Conservation (phyloP, 2,113 vertebrate genomes). For the Peromyscus leucopus region DNA sequence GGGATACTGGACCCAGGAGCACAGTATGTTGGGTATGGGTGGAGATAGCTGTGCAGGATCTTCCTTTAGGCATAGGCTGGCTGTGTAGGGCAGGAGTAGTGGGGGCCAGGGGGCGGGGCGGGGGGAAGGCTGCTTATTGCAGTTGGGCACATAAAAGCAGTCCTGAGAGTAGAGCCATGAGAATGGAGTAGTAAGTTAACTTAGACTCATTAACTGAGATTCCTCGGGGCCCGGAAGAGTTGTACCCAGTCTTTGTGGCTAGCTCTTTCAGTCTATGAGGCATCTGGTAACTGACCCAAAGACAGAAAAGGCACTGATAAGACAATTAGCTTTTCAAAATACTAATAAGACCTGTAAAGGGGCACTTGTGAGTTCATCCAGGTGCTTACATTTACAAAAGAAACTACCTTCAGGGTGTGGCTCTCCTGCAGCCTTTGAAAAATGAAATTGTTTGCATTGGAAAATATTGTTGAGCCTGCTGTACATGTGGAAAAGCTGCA, state of each 20-base stretch:
- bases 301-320: background rate
- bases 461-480: background rate
- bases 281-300: background rate
- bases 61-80: background rate
- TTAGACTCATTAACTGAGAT: background rate
- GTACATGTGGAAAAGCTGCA: background rate
- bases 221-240: background rate
- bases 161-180: background rate
- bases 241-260: background rate
- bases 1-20: background rate
- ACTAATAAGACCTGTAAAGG: background rate
- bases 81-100: background rate
- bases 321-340: background rate
- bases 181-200: too few relatives aligned
- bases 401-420: background rate
- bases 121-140: background rate
- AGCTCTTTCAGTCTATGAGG: background rate
- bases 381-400: background rate
- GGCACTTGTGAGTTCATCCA: background rate
- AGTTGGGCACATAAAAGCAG: background rate
- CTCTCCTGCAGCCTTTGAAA: too few relatives aligned
- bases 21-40: background rate
- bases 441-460: background rate
- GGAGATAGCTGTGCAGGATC: background rate
- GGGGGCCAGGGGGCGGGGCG: too few relatives aligned